Conservation (phyloP, 2,797 vertebrate species). For the Thunnus albacares region DNA sequence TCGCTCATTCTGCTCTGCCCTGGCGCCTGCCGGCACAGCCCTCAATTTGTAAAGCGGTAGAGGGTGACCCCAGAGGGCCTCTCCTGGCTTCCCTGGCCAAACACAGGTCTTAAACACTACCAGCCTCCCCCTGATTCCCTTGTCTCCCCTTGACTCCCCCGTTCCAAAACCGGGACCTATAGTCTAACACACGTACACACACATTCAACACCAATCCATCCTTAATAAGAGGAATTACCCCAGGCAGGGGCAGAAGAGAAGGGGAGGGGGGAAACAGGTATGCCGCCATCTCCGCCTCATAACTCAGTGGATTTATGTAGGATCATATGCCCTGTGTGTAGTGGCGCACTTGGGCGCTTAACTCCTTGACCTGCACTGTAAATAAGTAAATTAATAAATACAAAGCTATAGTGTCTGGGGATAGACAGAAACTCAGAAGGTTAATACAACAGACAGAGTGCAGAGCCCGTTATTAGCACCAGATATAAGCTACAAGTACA, state of each 20-base stretch:
- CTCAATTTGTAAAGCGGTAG: slow-evolving; percentile 89
- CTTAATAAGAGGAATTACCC: slow-evolving; percentile 86
- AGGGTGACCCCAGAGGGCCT: slow-evolving; percentile 86
- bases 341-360: slow-evolving; percentile 77
- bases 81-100: slow-evolving; percentile 86
- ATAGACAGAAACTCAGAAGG: slow-evolving; percentile 37
- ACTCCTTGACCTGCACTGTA: slow-evolving; percentile 84
- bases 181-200: slow-evolving; percentile 60
- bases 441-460: slow-evolving; percentile 10
- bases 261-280: slow-evolving; percentile 71
- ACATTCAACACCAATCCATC: slow-evolving; percentile 73
- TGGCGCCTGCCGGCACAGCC: slow-evolving; percentile 90
- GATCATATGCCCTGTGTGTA: slow-evolving; percentile 77
- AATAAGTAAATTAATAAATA: slow-evolving; percentile 84
- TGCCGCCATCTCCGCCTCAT: slow-evolving; percentile 80
- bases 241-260: slow-evolving; percentile 65
- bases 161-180: slow-evolving; percentile 67
- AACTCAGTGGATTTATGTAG: slow-evolving; percentile 85
- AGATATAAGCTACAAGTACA: slow-evolving; percentile 1
- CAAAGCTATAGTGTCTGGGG: slow-evolving; percentile 50
- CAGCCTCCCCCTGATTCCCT: slow-evolving; percentile 82
- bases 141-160: slow-evolving; percentile 66
- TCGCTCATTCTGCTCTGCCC: slow-evolving; percentile 85
- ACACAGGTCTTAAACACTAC: slow-evolving; percentile 88
- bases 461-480: slow-evolving; percentile 13